These are phyloP conservation scores for Oryzias sinensis DNA, from an alignment of 2,797 vertebrate species.

Conservation along the genomic window DNA sequence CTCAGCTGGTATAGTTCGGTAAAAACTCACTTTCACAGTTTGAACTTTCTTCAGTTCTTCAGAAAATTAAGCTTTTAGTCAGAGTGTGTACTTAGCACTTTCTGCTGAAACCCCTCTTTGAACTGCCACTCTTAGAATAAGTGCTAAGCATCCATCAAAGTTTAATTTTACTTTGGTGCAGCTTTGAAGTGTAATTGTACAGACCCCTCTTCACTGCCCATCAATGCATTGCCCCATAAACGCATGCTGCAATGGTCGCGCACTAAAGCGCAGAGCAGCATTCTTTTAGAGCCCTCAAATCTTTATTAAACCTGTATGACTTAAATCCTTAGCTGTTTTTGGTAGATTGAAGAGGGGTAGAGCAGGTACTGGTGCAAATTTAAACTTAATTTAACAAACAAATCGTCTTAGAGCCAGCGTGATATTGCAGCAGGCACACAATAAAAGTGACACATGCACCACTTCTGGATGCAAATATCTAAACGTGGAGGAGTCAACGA, in stretches of 20 bases:
- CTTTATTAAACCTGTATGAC: not conserved
- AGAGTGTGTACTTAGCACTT: slow-evolving; percentile 9
- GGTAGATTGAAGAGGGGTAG: not conserved
- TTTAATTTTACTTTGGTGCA: slow-evolving; percentile 13
- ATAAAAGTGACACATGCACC: slow-evolving; percentile 5
- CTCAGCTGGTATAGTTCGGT: not conserved
- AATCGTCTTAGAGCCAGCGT: not conserved
- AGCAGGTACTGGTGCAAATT: not conserved
- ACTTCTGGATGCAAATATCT: not conserved
- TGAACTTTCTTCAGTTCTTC: not conserved
- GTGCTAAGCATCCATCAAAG: not conserved
- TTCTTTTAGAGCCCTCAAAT: slow-evolving; percentile 3
- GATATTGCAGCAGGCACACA: not conserved
- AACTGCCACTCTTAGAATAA: not conserved
- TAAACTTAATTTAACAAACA: not conserved
- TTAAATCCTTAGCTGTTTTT: not conserved
- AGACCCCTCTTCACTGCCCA: not conserved
- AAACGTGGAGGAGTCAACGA: not conserved
- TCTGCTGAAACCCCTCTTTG: slow-evolving; percentile 8
- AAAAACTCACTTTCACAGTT: not conserved
- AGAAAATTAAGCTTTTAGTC: slow-evolving; percentile 2
- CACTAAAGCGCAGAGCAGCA: not conserved
- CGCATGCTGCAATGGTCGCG: not conserved
- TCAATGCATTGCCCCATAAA: slow-evolving; percentile 2
- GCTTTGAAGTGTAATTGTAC: slow-evolving; percentile 8